These are phyloP conservation scores for Microcebus lehilahytsara DNA, from an alignment of 2,113 vertebrate genomes.

Conservation along the genomic window DNA sequence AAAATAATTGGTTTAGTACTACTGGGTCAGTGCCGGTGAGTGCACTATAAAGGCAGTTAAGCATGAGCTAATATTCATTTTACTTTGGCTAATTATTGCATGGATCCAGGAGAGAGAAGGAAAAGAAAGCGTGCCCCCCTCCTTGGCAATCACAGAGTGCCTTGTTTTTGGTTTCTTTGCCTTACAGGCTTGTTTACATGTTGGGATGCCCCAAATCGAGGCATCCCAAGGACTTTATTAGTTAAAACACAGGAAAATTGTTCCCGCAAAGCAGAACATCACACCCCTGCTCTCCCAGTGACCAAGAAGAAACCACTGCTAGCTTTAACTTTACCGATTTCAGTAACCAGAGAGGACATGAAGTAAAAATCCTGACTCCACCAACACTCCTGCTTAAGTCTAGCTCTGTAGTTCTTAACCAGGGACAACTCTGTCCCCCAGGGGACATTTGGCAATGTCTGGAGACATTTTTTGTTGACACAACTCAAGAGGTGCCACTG, in stretches of 20 bases:
- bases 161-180: slow-evolving; percentile 28
- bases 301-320: neutral
- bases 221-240: slow-evolving; percentile 21
- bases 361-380: neutral
- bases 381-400: neutral
- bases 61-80: slow-evolving; percentile 90
- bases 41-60: slow-evolving; percentile 87
- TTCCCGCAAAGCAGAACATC: slow-evolving; percentile 34
- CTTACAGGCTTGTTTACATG: neutral
- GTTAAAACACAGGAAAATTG: slow-evolving; percentile 49
- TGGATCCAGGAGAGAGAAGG: slow-evolving; percentile 74
- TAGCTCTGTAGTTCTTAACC: neutral
- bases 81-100: slow-evolving; percentile 88
- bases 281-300: neutral
- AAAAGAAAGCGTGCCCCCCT: slow-evolving; percentile 63
- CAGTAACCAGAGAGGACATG: slow-evolving; percentile 6
- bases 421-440: neutral
- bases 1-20: slow-evolving; percentile 92
- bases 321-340: neutral
- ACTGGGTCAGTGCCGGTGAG: slow-evolving; percentile 87
- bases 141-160: slow-evolving; percentile 44
- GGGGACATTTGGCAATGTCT: neutral
- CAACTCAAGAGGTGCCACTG: neutral
- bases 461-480: neutral
- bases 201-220: neutral